phyloP scores from a whole-genome alignment of 1,140 invertebrate genomes.

The Drosophila nigromelanica region DNA sequence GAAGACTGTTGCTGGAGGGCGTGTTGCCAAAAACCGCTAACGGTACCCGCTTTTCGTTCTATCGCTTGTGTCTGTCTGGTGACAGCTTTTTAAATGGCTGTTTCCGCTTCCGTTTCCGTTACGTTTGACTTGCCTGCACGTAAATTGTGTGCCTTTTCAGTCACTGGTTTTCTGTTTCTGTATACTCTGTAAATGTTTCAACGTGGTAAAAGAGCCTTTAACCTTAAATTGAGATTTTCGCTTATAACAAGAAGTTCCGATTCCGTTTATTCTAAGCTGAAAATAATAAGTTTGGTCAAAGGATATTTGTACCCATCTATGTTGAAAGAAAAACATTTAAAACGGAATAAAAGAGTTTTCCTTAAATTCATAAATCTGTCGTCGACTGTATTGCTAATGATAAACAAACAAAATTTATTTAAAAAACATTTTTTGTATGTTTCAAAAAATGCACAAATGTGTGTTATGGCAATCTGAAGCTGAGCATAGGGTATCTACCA shows the following conservation, averaged over 20 bases:
- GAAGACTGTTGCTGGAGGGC: constrained; percentile 7
- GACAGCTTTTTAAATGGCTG: constrained; percentile 72
- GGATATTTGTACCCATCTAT: too few relatives aligned
- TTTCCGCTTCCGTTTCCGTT: constrained; percentile 71
- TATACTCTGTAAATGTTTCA: not conserved
- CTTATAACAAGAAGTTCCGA: too few relatives aligned
- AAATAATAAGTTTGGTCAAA: too few relatives aligned
- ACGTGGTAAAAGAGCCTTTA: not conserved
- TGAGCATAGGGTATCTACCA: not conserved
- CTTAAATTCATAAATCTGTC: too few relatives aligned
- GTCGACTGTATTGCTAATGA: too few relatives aligned
- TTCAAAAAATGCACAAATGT: too few relatives aligned
- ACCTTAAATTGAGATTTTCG: too few relatives aligned
- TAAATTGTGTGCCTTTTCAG: constrained; percentile 65
- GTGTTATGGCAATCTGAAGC: not conserved
- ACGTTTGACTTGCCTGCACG: constrained; percentile 74
- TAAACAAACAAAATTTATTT: too few relatives aligned
- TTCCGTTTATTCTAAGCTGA: too few relatives aligned
- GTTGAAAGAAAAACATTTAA: too few relatives aligned
- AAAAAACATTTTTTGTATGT: too few relatives aligned
- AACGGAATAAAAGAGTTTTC: too few relatives aligned
- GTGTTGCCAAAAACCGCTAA: constrained; percentile 44
- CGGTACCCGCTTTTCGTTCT: not conserved
- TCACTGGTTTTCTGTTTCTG: constrained; percentile 29
- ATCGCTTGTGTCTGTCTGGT: constrained; percentile 33